Percentiles rank a stretch among this genome's conserved stretches.
These are phyloP conservation scores for Pontoporia blainvillei DNA, from an alignment of 2,113 vertebrate species.

Conservation along the genomic window DNA sequence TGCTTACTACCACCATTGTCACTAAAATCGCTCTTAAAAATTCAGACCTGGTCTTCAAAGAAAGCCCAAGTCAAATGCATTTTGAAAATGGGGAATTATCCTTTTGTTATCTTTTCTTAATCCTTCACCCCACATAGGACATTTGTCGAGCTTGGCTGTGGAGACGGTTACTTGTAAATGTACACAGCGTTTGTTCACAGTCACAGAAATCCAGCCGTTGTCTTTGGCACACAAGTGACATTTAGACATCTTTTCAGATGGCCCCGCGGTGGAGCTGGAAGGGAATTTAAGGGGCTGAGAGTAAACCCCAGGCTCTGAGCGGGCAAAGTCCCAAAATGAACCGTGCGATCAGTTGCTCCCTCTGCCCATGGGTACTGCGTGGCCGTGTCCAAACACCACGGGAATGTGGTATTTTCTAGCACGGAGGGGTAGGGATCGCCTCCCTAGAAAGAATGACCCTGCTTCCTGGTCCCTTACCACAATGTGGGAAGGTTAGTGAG, in stretches of 20 bases:
- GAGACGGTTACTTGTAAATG: neutral
- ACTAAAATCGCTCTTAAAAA: neutral
- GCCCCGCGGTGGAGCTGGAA: neutral
- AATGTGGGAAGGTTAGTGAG: too few species aligned
- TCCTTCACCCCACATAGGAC: neutral
- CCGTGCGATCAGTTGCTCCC: accelerated
- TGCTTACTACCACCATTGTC: neutral
- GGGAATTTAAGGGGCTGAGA: neutral
- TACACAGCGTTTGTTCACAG: neutral
- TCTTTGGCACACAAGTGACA: neutral
- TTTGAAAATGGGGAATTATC: neutral
- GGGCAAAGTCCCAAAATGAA: neutral
- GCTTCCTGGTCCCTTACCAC: accelerated
- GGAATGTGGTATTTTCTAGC: neutral
- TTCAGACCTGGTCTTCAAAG: neutral
- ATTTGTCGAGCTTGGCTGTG: neutral
- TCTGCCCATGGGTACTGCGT: neutral
- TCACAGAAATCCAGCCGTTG: neutral
- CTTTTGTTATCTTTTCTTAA: neutral
- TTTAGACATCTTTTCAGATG: neutral
- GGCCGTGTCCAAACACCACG: neutral
- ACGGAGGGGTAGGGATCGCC: neutral
- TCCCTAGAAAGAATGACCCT: neutral
- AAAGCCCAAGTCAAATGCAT: neutral
- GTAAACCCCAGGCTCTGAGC: neutral